Evolutionary conservation across 2,113 vertebrate species (phyloP).

Genomic region (Montifringilla adamsi): DNA sequence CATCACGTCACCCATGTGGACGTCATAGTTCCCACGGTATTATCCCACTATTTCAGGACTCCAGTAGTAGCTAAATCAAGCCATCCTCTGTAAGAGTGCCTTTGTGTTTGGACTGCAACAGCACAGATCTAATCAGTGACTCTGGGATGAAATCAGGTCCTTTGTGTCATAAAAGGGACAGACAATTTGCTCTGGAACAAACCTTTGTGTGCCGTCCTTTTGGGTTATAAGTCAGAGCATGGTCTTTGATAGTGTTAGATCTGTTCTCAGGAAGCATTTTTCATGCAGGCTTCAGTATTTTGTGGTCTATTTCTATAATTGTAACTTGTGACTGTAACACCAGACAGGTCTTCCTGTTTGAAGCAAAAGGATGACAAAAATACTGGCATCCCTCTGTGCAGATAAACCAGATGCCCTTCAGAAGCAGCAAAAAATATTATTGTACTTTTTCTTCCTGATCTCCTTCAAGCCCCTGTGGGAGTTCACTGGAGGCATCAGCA

Average conservation of each 20-base stretch:
- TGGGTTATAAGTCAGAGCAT: not conserved
- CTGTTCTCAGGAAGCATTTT: not conserved
- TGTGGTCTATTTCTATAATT: not conserved
- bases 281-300: not conserved
- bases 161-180: not conserved
- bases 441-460: not conserved
- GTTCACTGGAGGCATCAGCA: not conserved
- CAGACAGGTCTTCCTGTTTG: not conserved
- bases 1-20: not conserved
- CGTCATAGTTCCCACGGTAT: not conserved
- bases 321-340: not conserved
- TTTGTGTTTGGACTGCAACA: not conserved
- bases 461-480: not conserved
- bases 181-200: not conserved
- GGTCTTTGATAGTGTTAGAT: not conserved
- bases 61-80: not conserved
- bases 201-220: not conserved
- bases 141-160: not conserved
- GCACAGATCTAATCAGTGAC: not conserved
- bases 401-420: not conserved
- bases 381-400: not conserved
- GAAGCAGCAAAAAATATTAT: not conserved
- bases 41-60: not conserved
- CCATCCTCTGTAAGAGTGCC: not conserved
- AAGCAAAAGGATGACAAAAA: constrained; percentile 3